Evolutionary conservation across 2,888 invertebrate species (phyloP).

Genomic region (Artemia sinica): DNA sequence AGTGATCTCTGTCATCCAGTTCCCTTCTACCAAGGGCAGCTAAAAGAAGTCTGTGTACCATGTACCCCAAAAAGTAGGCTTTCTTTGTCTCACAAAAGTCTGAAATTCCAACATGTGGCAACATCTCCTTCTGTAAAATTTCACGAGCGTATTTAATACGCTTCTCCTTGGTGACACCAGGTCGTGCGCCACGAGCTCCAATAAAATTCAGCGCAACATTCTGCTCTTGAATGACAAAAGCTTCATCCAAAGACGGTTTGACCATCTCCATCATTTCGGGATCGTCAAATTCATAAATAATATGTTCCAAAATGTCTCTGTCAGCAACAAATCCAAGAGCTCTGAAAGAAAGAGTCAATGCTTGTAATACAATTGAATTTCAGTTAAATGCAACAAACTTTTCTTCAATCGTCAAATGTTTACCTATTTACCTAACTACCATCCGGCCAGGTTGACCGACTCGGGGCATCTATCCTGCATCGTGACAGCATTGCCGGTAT

Average conservation of each 20-base stretch:
- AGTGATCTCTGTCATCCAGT: conserved; percentile 98
- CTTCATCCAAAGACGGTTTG: conserved; percentile 96
- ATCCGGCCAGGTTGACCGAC: too few species aligned
- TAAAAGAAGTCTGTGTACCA: conserved; percentile 89
- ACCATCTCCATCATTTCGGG: conserved; percentile 99
- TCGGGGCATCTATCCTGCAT: too few species aligned
- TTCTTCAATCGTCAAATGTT: too few species aligned
- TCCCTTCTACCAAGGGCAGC: conserved; percentile 90
- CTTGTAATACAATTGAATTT: too few species aligned
- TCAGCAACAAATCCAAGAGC: conserved; percentile 99
- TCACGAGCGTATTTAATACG: conserved; percentile 97
- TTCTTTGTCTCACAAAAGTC: conserved; percentile 99
- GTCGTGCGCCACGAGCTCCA: conserved; percentile 86
- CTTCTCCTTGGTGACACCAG: conserved; percentile 96
- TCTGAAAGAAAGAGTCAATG: conserved; percentile 33
- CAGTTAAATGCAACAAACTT: too few species aligned
- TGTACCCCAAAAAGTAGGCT: conserved; percentile 90
- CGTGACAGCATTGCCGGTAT: too few species aligned
- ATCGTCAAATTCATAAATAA: conserved; percentile 99
- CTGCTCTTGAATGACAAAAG: conserved; percentile 98
- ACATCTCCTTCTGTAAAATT: conserved; percentile 98
- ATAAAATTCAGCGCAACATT: conserved; percentile 97
- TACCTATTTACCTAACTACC: too few species aligned
- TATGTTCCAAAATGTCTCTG: conserved; percentile 95
- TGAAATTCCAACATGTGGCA: conserved; percentile 97